A percentile compares a stretch with the other conserved stretches of the same genome.
Evolutionary conservation across 2,888 invertebrate genomes (phyloP).

Genomic region (Trissolcus brochymenae): DNA sequence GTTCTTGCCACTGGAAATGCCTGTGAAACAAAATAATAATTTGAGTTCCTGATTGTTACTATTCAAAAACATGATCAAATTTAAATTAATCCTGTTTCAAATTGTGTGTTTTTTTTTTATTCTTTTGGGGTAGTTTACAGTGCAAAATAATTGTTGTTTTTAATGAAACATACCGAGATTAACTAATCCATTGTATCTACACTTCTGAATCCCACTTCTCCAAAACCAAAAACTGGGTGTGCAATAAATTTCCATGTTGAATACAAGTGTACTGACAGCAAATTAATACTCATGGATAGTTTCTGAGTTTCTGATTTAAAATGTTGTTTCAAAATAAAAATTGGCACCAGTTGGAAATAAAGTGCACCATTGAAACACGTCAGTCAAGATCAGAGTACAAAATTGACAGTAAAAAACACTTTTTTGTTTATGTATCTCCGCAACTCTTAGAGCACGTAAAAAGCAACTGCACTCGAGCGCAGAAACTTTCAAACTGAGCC

Average conservation of each 20-base stretch:
- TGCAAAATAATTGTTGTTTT: too few species aligned
- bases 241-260: slow-evolving; percentile 15
- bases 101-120: too few species aligned
- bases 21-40: not conserved
- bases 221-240: slow-evolving; percentile 19
- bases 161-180: slow-evolving; percentile 12
- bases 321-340: not conserved
- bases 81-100: too few species aligned
- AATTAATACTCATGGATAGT: too few species aligned
- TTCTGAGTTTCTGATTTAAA: too few species aligned
- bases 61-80: not conserved
- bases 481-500: slow-evolving; percentile 31
- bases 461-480: slow-evolving; percentile 11
- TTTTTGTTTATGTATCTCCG: not conserved
- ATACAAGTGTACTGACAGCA: too few species aligned
- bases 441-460: not conserved
- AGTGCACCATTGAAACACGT: not conserved
- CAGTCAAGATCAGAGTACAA: not conserved
- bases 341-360: not conserved
- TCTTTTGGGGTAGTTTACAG: too few species aligned
- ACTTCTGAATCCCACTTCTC: slow-evolving; percentile 5
- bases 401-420: not conserved
- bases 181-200: slow-evolving; percentile 6
- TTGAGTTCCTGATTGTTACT: not conserved
- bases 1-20: slow-evolving; percentile 4